Conservation (phyloP, 2,888 invertebrate species). For the Leptopilina drosophilae region DNA sequence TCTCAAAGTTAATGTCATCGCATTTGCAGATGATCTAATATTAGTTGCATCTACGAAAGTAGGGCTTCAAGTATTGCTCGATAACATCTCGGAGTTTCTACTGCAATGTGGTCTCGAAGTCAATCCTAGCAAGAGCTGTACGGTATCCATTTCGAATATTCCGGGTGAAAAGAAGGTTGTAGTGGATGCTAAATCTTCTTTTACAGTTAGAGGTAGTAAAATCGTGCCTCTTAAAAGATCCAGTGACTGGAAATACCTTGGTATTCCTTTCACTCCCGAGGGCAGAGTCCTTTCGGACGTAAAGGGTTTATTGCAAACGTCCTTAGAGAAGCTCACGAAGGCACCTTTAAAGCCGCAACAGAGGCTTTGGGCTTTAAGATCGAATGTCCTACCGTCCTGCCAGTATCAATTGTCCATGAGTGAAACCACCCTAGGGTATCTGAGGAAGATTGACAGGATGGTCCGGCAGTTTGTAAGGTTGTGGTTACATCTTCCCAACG, state of each 20-base stretch:
- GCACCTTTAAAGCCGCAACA: conserved; percentile 71
- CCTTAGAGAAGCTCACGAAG: conserved; percentile 53
- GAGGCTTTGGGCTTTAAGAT: conserved; percentile 63
- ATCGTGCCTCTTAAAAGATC: conserved; percentile 39
- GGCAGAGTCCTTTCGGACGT: background rate
- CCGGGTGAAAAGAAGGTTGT: conserved; percentile 50
- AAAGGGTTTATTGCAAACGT: conserved; percentile 42
- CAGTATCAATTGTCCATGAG: conserved; percentile 69
- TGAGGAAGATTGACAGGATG: conserved; percentile 49
- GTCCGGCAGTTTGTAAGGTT: conserved; percentile 55
- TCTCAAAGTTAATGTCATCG: conserved; percentile 40
- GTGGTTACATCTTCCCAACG: conserved; percentile 67
- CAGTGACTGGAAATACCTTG: background rate
- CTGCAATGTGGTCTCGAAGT: conserved; percentile 57
- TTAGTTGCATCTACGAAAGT: conserved; percentile 34
- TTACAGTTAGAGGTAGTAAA: background rate
- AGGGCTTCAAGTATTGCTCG: conserved; percentile 60
- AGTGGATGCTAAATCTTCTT: conserved; percentile 27
- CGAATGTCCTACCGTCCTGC: conserved; percentile 68
- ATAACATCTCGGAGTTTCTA: conserved; percentile 47
- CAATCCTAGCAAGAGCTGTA: conserved; percentile 59
- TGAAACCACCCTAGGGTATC: conserved; percentile 48
- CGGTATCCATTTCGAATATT: conserved; percentile 41
- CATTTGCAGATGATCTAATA: conserved; percentile 58
- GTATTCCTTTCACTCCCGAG: conserved; percentile 25